Base-by-base conservation (phyloP, 2,888 invertebrate genomes). In the Miltochrista miniata region DNA sequence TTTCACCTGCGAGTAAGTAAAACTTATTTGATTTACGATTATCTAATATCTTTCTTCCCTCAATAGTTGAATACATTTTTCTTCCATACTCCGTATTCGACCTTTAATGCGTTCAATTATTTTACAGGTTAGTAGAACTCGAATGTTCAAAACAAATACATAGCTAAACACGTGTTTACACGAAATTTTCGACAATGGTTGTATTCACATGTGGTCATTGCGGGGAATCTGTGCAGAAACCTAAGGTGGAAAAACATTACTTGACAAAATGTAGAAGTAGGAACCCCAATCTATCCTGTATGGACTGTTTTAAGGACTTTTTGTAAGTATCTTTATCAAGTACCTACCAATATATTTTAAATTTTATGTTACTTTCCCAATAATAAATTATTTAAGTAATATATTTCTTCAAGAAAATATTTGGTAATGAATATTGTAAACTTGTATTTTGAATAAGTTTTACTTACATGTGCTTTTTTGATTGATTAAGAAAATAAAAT, bases 291-390 rank as follows among this genome's bases (percentile, higher is more conserved):
- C 87, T 98, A 39, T 96, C 98, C 0, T 99, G 99, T 84, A 96
- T 98, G 82, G 99, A 99, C 80, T 99, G 98, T 81, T 94, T 96
- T 45, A 97, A 97, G 84, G 98, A 98, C 84, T 99, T 97, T 85
- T 83, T 92, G 96, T 96, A 85, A 93, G 93, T 88, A 38, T 38
- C 18, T 18, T n/a, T n/a, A n/a, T n/a, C n/a, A n/a, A n/a, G n/a
- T n/a, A n/a, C n/a, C n/a, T n/a, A n/a, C n/a, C n/a, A n/a, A n/a
- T n/a, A n/a, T n/a, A n/a, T n/a, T n/a, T n/a, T n/a, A n/a, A n/a
- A 24, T 24, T 5, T 24, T 2, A 24, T 24, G 18, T 11, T 33
- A 11, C 11, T n/a, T n/a, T n/a, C n/a, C n/a, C n/a, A n/a, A n/a
- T n/a, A n/a, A n/a, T n/a, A n/a, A n/a, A n/a, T 24, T 5, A 15